Evolutionary conservation across 2,888 invertebrate species (phyloP), one percentile per base, ranked within the genome.

Genomic region (Leptopilina myrica): DNA sequence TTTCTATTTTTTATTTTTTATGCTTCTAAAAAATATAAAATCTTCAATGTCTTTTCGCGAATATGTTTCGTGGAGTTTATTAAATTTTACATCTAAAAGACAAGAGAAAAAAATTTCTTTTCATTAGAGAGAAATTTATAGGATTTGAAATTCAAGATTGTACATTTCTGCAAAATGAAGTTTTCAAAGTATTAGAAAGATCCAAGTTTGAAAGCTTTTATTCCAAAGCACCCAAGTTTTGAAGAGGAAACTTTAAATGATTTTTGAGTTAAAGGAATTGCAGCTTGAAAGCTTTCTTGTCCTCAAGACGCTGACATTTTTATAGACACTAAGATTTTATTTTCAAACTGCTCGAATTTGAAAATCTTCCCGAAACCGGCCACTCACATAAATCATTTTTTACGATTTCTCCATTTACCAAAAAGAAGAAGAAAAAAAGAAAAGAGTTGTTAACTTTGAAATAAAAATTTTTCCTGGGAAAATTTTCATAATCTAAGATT

Each of bases 161-260:
- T 62, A 62, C 62, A 62, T 62, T 62, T 62, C 15, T n/a, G 62
- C 62, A 62, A 62, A 62, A 62, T 62, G 62, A 62, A 62, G 62
- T 62, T 62, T 15, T 62, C 15, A 62, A 62, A 62, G 62, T 62
- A 62, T 62, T 62, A 62, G 62, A 15, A 62, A 62, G 62, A 62
- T 62, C 20, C 46, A 67, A 46, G 66, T 49, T 67, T 20, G 15
- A 20, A 15, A 12, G 46, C 46, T 67, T 67, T 49, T 46, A 67
- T 20, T 67, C 12, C 67, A 46, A 49, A 67, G 67, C n/a, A 49
- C 67, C 20, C 12, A 67, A 67, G 67, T 67, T 67, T 67, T 49
- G 20, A 49, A 49, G 20, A 49, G 46, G 49, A 67, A 67, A 67
- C 46, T 49, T 46, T 26, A 46, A 67, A 46, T 20, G 67, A 20